phyloP scores from a whole-genome alignment of 2,888 invertebrate species.

The Dysmachus trigonus region DNA sequence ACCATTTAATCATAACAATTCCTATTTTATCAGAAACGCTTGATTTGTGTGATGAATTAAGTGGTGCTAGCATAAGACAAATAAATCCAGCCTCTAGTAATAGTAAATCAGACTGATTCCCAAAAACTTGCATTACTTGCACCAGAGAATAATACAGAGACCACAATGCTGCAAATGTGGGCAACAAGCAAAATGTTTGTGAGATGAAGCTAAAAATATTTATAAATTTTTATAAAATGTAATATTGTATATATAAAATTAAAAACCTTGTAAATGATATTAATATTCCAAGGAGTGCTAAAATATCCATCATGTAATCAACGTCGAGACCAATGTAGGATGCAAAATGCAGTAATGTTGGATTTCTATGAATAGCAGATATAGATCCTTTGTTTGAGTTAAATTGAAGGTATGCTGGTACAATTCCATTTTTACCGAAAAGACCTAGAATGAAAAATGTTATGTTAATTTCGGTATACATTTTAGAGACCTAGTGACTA shows the following conservation, averaged over 20 bases:
- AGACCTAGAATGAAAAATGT: constrained; percentile 67
- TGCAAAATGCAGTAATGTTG: constrained; percentile 74
- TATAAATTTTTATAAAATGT: background rate
- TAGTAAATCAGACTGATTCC: constrained; percentile 72
- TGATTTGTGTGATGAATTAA: constrained; percentile 61
- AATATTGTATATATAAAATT: background rate
- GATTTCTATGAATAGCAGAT: constrained; percentile 67
- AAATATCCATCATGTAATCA: constrained; percentile 74
- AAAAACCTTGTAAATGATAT: constrained; percentile 73
- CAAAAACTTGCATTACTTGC: constrained; percentile 74
- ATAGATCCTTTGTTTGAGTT: constrained; percentile 56
- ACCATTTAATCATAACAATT: constrained; percentile 69
- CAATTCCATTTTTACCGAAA: constrained; percentile 78
- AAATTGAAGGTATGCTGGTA: constrained; percentile 69
- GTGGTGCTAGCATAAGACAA: constrained; percentile 74
- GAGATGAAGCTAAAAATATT: constrained; percentile 67
- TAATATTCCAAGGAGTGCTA: constrained; percentile 71
- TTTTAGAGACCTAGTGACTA: background rate
- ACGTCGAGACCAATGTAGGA: constrained; percentile 73
- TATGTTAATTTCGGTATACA: background rate
- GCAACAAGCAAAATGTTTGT: constrained; percentile 69
- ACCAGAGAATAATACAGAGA: constrained; percentile 77
- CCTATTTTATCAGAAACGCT: constrained; percentile 49
- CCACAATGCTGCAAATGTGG: constrained; percentile 74
- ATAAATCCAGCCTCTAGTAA: constrained; percentile 79